Evolutionary conservation across 2,797 vertebrate genomes (phyloP).

Genomic region (Platalea minor): DNA sequence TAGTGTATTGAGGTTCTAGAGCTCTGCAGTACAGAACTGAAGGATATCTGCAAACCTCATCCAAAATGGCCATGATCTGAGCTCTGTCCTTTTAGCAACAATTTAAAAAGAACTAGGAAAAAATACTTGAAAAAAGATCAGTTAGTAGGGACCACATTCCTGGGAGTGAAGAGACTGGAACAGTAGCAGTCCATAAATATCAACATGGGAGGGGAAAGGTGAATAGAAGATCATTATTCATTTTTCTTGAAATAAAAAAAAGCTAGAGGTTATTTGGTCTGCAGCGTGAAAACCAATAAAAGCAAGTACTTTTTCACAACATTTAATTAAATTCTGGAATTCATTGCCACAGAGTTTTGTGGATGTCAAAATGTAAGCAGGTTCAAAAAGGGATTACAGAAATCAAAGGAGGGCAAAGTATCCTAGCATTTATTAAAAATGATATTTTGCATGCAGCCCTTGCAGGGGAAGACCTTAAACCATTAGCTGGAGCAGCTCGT

Average conservation of each 20-base stretch:
- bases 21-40: background rate
- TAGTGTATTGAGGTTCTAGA: background rate
- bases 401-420: background rate
- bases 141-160: background rate
- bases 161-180: background rate
- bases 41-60: background rate
- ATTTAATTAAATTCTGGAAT: constrained; percentile 10
- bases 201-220: background rate
- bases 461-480: background rate
- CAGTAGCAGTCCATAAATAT: background rate
- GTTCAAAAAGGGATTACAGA: background rate
- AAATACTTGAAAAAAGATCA: background rate
- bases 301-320: background rate
- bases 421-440: background rate
- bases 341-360: background rate
- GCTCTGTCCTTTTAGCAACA: background rate
- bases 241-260: background rate
- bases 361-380: background rate
- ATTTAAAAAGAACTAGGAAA: background rate
- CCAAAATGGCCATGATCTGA: background rate
- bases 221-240: background rate
- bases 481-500: background rate
- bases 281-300: background rate
- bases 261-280: background rate
- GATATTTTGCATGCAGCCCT: background rate